These are phyloP conservation scores for Hephaestus fuliginosus DNA, from an alignment of 2,797 vertebrate genomes.

Conservation along the genomic window DNA sequence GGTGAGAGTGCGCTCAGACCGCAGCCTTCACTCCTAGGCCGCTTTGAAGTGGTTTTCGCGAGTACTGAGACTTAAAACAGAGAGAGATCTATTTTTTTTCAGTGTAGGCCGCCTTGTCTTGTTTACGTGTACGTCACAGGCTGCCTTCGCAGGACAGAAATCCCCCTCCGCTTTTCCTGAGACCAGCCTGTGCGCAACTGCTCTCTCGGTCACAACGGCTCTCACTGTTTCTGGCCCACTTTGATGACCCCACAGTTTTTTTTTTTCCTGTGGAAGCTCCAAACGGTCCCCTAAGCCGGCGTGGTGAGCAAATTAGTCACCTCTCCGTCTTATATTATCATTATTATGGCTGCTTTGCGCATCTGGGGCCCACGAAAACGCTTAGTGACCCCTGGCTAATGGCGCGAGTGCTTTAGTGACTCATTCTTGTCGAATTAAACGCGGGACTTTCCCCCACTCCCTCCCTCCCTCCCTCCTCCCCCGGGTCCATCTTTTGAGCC, in stretches of 20 bases:
- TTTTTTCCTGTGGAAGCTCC: background rate
- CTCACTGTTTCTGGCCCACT: background rate
- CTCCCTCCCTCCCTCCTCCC: too few species aligned
- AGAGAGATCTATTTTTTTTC: background rate
- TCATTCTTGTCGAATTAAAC: conserved; percentile 36
- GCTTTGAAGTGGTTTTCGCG: conserved; percentile 76
- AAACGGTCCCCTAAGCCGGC: background rate
- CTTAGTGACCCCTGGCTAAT: conserved; percentile 28
- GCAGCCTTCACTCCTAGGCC: conserved; percentile 30
- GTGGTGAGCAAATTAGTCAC: background rate
- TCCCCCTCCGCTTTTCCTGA: conserved; percentile 52
- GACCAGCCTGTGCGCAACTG: conserved; percentile 27
- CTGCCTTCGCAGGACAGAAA: conserved; percentile 55
- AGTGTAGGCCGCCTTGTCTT: conserved; percentile 25
- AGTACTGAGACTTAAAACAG: conserved; percentile 18
- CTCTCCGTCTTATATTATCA: background rate
- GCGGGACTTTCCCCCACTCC: conserved; percentile 56
- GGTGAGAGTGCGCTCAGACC: conserved; percentile 63
- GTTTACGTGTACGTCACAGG: conserved; percentile 63
- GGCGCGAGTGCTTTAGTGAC: conserved; percentile 33
- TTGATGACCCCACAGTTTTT: background rate
- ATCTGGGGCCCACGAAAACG: background rate
- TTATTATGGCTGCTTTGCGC: background rate
- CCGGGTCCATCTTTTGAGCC: conserved; percentile 22
- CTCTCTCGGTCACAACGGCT: conserved; percentile 2